Evolutionary conservation across 1,140 invertebrate genomes (phyloP).

Genomic region (Neodiprion virginianus): DNA sequence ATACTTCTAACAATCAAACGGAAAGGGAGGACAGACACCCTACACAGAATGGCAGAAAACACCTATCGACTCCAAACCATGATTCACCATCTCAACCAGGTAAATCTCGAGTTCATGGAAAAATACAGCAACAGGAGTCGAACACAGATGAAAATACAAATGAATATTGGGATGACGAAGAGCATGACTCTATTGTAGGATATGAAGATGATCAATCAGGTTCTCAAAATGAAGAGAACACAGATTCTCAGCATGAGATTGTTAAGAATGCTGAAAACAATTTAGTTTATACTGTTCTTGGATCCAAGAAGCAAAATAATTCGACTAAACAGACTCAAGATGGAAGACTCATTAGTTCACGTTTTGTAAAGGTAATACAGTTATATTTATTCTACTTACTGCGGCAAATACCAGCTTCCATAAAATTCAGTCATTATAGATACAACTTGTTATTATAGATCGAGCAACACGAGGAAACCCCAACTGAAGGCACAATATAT

Average conservation of each 20-base stretch:
- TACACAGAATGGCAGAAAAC: conserved; percentile 2
- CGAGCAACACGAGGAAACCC: conserved; percentile 49
- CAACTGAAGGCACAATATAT: conserved; percentile 54
- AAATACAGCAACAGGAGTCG: conserved; percentile 17
- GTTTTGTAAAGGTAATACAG: conserved; percentile 45
- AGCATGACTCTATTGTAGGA: background rate
- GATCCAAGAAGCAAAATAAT: conserved; percentile 49
- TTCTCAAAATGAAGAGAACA: conserved; percentile 21
- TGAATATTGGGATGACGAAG: conserved; percentile 23
- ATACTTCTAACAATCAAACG: conserved; percentile 20
- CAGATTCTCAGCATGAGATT: conserved; percentile 41
- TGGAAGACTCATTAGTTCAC: conserved; percentile 29
- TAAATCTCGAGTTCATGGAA: background rate
- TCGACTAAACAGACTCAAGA: conserved; percentile 32
- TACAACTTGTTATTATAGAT: conserved; percentile 35
- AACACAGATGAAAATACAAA: conserved; percentile 33
- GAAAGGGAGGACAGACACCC: conserved; percentile 19
- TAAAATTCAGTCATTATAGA: background rate
- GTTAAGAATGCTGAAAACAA: conserved; percentile 56
- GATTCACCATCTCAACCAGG: background rate
- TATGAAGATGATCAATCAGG: background rate
- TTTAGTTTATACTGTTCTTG: conserved; percentile 56
- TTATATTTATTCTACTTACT: conserved; percentile 21
- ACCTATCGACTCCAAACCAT: background rate
- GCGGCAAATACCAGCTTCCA: background rate